Percentiles rank a stretch among this genome's conserved stretches.
Evolutionary conservation across 2,113 vertebrate genomes (phyloP).

Genomic region (Mystacornis crossleyi): DNA sequence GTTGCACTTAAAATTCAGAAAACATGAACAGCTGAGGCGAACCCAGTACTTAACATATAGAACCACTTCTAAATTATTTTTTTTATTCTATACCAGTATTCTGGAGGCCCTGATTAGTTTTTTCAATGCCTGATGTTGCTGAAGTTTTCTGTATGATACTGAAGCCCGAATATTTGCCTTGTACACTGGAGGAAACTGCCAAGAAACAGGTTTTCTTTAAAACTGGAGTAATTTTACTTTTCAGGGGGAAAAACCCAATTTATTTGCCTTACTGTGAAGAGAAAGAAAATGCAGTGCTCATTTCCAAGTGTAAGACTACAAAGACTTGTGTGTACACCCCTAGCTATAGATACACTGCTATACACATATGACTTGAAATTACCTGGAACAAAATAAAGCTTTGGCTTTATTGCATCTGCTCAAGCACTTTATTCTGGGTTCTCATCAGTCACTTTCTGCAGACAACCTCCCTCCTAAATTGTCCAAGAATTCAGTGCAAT

Average conservation of each 20-base stretch:
- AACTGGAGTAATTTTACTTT: background rate
- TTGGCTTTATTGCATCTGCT: background rate
- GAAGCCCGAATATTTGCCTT: background rate
- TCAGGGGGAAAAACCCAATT: background rate
- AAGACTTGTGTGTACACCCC: background rate
- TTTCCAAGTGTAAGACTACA: background rate
- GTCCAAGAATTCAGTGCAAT: background rate
- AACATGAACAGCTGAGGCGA: background rate
- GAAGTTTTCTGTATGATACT: background rate
- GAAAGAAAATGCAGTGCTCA: background rate
- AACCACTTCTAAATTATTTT: fast-evolving
- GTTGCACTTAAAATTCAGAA: background rate
- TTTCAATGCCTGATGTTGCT: background rate
- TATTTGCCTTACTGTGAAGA: background rate
- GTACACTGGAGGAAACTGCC: background rate
- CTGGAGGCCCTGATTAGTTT: background rate
- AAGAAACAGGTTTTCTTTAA: background rate
- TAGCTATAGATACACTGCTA: background rate
- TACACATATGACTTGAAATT: background rate
- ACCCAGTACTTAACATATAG: background rate
- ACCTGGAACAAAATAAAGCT: background rate
- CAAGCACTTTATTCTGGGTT: background rate
- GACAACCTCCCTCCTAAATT: background rate
- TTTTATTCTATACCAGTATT: background rate
- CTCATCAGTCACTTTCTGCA: background rate